These are phyloP conservation scores for Hemibagrus guttatus DNA, from an alignment of 2,797 vertebrate genomes.

Conservation along the genomic window DNA sequence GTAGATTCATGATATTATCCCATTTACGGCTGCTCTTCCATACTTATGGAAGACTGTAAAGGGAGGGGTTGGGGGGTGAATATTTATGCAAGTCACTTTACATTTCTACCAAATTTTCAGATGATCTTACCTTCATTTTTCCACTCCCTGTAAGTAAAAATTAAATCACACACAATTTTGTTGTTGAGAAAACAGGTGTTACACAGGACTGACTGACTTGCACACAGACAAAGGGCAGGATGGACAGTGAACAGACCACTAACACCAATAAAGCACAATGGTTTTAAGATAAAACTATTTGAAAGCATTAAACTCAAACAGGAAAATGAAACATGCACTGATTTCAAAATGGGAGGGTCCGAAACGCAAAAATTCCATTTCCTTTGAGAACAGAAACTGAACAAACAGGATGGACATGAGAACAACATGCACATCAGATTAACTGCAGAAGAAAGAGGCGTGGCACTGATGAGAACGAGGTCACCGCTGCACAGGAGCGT, in stretches of 20 bases:
- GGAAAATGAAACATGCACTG: constrained; percentile 51
- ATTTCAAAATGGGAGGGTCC: constrained; percentile 46
- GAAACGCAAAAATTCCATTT: constrained; percentile 40
- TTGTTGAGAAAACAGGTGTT: neutral
- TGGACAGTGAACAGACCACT: constrained; percentile 48
- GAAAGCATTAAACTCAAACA: constrained; percentile 43
- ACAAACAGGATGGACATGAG: constrained; percentile 29
- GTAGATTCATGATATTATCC: neutral
- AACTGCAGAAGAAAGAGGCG: neutral
- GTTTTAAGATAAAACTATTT: constrained; percentile 42
- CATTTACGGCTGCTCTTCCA: neutral
- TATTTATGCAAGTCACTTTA: neutral
- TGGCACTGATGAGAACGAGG: neutral
- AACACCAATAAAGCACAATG: constrained; percentile 31
- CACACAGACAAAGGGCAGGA: constrained; percentile 34
- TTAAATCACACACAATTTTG: constrained; percentile 18
- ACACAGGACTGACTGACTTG: constrained; percentile 1
- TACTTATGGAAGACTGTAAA: neutral
- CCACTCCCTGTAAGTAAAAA: constrained; percentile 72
- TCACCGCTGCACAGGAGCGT: neutral
- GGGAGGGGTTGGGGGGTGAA: neutral
- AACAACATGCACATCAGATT: constrained; percentile 37
- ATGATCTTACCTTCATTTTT: constrained; percentile 76
- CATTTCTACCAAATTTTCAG: constrained; percentile 35
- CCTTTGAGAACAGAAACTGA: constrained; percentile 27